phyloP scores from a whole-genome alignment of 2,888 invertebrate genomes.

The Amphipoea oculea region DNA sequence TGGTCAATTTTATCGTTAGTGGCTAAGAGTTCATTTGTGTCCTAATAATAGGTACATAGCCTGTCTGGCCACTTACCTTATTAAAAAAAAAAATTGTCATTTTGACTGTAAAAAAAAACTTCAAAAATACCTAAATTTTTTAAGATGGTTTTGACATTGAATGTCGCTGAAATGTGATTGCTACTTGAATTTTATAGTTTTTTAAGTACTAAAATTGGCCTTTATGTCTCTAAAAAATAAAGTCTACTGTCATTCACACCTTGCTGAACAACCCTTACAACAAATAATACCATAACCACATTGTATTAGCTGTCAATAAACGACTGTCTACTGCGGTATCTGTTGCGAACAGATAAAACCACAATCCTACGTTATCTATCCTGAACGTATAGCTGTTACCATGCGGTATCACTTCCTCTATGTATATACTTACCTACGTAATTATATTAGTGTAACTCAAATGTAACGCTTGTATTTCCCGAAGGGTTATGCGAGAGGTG shows the following conservation, averaged over 20 bases:
- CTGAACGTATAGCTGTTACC: not conserved
- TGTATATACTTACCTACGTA: not conserved
- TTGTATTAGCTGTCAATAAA: constrained; percentile 54
- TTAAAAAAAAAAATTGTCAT: too few species aligned
- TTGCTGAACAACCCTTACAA: not conserved
- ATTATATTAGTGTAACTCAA: not conserved
- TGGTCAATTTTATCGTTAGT: too few species aligned
- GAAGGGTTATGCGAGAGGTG: not conserved
- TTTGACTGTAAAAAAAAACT: too few species aligned
- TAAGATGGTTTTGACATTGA: not conserved
- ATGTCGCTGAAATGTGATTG: not conserved
- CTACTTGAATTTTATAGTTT: not conserved
- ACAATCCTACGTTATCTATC: constrained; percentile 35
- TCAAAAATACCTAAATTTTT: too few species aligned
- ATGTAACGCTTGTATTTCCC: not conserved
- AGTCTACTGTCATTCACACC: not conserved
- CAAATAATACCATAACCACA: constrained; percentile 27
- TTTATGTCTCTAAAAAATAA: not conserved
- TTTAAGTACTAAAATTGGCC: not conserved
- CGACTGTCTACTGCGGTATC: constrained; percentile 44
- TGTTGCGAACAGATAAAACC: constrained; percentile 58
- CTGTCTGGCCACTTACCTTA: too few species aligned
- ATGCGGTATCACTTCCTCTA: constrained; percentile 19
- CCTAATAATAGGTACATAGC: too few species aligned
- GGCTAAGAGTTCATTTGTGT: too few species aligned